Evolutionary conservation across 2,113 vertebrate species (phyloP).

Genomic region (Egretta garzetta): DNA sequence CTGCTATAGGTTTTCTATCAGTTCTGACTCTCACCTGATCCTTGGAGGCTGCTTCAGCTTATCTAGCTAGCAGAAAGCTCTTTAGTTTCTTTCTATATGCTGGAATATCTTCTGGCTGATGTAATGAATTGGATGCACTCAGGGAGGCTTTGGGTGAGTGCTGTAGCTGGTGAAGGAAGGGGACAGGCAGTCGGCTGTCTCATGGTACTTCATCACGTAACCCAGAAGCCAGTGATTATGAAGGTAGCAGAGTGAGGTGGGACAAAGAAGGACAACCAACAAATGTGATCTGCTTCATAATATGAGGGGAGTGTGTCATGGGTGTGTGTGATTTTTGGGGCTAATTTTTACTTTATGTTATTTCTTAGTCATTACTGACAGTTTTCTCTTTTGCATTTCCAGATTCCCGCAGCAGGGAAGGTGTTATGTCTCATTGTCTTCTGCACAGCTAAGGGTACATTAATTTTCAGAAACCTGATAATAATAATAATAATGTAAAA

Average conservation of each 20-base stretch:
- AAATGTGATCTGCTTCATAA: background rate
- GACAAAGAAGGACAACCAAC: background rate
- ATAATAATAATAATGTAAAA: background rate
- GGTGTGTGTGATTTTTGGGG: background rate
- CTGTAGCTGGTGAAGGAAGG: background rate
- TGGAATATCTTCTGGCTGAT: background rate
- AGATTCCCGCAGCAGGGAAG: background rate
- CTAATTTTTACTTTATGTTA: background rate
- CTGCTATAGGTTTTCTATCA: background rate
- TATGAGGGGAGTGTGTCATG: background rate
- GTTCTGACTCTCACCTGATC: background rate
- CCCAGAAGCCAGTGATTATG: background rate
- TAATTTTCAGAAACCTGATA: background rate
- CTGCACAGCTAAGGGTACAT: background rate
- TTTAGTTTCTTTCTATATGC: background rate
- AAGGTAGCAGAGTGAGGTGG: background rate
- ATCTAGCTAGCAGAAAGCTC: background rate
- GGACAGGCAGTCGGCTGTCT: background rate
- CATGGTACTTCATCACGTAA: accelerated
- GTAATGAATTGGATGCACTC: background rate
- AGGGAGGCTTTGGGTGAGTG: background rate
- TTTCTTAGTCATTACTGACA: background rate
- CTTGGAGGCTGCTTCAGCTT: background rate
- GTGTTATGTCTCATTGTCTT: background rate
- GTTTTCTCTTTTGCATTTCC: background rate